A percentile compares a stretch with the other conserved stretches of the same genome.
Conservation (phyloP, 2,888 invertebrate genomes). For the Eupithecia subfuscata region DNA sequence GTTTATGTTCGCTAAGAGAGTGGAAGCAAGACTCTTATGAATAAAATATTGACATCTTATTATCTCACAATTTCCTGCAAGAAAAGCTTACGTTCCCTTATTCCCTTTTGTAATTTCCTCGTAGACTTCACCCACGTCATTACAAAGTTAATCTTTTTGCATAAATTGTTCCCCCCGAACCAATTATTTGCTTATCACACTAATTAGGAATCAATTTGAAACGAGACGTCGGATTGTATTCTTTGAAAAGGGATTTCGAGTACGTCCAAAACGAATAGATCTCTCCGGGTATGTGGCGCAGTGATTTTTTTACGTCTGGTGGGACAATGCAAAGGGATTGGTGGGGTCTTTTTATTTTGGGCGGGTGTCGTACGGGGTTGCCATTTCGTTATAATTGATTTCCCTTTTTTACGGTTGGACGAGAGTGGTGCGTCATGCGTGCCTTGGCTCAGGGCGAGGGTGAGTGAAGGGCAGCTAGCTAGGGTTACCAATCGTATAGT, state of each 20-base stretch:
- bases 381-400: constrained; percentile 81
- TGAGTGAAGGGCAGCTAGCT: constrained; percentile 52
- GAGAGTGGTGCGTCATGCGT: constrained; percentile 68
- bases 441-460: constrained; percentile 62
- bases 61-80: constrained; percentile 18
- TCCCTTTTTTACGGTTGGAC: constrained; percentile 78
- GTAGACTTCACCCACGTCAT: constrained; percentile 29
- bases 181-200: constrained; percentile 62
- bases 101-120: constrained; percentile 28
- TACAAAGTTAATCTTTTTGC: constrained; percentile 34
- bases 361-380: constrained; percentile 59
- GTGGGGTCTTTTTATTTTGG: constrained; percentile 56
- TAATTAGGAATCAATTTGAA: constrained; percentile 74
- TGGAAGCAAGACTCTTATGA: constrained; percentile 10
- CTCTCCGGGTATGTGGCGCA: constrained; percentile 46
- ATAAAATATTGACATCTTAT: constrained; percentile 25
- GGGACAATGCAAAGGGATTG: constrained; percentile 41
- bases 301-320: constrained; percentile 44
- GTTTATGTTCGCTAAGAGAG: constrained; percentile 9
- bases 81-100: constrained; percentile 16
- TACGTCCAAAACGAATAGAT: constrained; percentile 51
- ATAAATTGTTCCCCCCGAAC: constrained; percentile 40
- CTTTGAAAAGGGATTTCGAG: constrained; percentile 59
- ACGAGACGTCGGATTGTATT: constrained; percentile 70
- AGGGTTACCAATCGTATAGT: constrained; percentile 25